phyloP scores from a whole-genome alignment of 2,797 vertebrate species.

The Taenioides sp. region DNA sequence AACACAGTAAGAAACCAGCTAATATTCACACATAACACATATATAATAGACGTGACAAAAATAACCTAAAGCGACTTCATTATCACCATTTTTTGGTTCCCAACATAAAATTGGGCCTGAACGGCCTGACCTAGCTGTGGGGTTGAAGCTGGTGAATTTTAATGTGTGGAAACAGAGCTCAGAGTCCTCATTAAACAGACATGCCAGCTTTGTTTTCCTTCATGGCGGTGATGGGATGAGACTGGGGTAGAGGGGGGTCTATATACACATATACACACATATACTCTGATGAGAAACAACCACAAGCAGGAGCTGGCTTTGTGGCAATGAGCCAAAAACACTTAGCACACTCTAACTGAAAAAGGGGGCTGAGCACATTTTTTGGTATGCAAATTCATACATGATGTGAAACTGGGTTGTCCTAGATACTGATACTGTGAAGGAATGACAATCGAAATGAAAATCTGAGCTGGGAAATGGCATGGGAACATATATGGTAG shows the following conservation, averaged over 20 bases:
- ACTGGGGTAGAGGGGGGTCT: slow-evolving; percentile 42
- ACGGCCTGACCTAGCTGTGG: slow-evolving; percentile 63
- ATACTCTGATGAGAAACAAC: slow-evolving; percentile 75
- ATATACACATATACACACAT: background rate
- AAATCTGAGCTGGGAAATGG: slow-evolving; percentile 43
- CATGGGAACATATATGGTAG: slow-evolving; percentile 47
- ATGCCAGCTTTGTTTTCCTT: slow-evolving; percentile 85
- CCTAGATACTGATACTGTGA: slow-evolving; percentile 73
- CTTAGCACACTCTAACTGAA: slow-evolving; percentile 62
- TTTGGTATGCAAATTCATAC: slow-evolving; percentile 77
- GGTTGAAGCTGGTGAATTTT: slow-evolving; percentile 69
- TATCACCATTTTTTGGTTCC: slow-evolving; percentile 21
- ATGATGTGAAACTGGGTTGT: slow-evolving; percentile 76
- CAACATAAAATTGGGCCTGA: slow-evolving; percentile 48
- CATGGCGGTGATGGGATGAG: slow-evolving; percentile 75
- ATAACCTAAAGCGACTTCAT: slow-evolving; percentile 15
- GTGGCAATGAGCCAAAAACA: slow-evolving; percentile 71
- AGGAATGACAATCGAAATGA: slow-evolving; percentile 48
- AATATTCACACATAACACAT: background rate
- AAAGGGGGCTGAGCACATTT: slow-evolving; percentile 51
- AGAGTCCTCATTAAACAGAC: slow-evolving; percentile 81
- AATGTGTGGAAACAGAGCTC: slow-evolving; percentile 69
- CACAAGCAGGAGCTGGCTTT: slow-evolving; percentile 68
- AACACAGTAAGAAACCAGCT: background rate
- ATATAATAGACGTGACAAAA: background rate